Evolutionary conservation across 1,140 invertebrate genomes (phyloP).

Genomic region (Gryllus bimaculatus): DNA sequence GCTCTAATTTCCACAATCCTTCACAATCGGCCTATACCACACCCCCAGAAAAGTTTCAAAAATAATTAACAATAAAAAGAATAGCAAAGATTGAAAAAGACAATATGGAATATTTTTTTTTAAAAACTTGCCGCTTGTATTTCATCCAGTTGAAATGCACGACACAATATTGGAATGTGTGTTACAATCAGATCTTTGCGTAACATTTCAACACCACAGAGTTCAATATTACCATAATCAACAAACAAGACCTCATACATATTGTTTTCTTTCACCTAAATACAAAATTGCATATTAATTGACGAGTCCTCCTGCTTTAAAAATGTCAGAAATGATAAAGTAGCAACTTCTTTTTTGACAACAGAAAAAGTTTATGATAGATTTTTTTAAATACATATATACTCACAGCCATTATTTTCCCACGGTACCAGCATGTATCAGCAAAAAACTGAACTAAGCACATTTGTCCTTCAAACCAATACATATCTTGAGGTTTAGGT

Average conservation of each 20-base stretch:
- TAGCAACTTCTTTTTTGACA: neutral
- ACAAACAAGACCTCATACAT: conserved; percentile 35
- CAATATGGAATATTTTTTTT: neutral
- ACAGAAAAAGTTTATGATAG: neutral
- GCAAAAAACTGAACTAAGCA: conserved; percentile 51
- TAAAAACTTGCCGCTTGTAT: conserved; percentile 33
- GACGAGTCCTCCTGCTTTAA: neutral
- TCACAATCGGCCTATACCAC: conserved; percentile 16
- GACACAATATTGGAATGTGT: conserved; percentile 44
- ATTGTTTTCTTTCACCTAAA: conserved; percentile 20
- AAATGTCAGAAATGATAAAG: neutral
- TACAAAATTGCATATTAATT: conserved; percentile 9
- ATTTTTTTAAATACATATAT: neutral
- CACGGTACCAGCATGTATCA: conserved; percentile 48
- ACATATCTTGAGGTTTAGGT: conserved; percentile 36
- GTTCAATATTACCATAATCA: conserved; percentile 43
- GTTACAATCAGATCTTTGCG: conserved; percentile 46
- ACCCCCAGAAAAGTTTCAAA: conserved; percentile 13
- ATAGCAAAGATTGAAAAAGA: neutral
- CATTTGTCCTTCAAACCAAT: conserved; percentile 46
- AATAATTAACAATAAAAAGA: neutral
- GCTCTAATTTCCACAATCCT: conserved; percentile 27
- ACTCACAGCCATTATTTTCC: conserved; percentile 30
- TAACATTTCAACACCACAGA: conserved; percentile 39
- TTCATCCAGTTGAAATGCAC: conserved; percentile 33